Base-by-base conservation (phyloP, 2,888 invertebrate species). In the Thecophora atra region DNA sequence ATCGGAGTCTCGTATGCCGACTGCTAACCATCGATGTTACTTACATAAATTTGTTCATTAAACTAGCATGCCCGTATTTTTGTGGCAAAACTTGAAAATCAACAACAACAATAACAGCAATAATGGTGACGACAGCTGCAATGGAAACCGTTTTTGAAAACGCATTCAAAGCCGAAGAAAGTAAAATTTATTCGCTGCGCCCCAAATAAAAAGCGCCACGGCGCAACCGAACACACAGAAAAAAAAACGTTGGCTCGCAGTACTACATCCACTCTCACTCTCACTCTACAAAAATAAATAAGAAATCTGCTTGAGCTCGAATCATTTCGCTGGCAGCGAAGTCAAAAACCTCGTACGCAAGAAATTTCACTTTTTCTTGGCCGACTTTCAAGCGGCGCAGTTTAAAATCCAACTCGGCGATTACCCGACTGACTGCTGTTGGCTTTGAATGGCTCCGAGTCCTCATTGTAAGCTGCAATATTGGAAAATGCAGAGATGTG, bases 361-460 rank as follows among this genome's bases (percentile, higher is more conserved):
- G 51, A 75, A 76, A 73, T 76, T 76, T 76, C 75, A 76, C 75
- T 76, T 76, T 75, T 76, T 71, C 73, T 72, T 58, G 69, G 69
- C 54, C 47, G 69, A 26, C 54, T 69, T 69, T 69, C 62, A 69
- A 47, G 15, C 19, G 52, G 52, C 51, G 37, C 21, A n/a, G 8
- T 19, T 42, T n/a, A 44, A 11, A 3, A 37, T 24, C 54, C 42
- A 30, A 54, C 52, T 37, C 21, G 8, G 42, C 51, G 58, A 26
- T 21, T 68, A 13, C 26, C 68, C 56, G 56, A 28, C 24, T 15
- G 26, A 52, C 54, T 26, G 30, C 21, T 19, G 21, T 1, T 24
- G 21, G 2, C 4, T 5, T 21, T 5, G 15, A 11, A 7, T 17
- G 6, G n/a, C 37, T 21, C 1, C 17, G 44, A 2, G 44, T 64